Base-by-base conservation (phyloP, 1,140 invertebrate species). In the Conus betulinus region DNA sequence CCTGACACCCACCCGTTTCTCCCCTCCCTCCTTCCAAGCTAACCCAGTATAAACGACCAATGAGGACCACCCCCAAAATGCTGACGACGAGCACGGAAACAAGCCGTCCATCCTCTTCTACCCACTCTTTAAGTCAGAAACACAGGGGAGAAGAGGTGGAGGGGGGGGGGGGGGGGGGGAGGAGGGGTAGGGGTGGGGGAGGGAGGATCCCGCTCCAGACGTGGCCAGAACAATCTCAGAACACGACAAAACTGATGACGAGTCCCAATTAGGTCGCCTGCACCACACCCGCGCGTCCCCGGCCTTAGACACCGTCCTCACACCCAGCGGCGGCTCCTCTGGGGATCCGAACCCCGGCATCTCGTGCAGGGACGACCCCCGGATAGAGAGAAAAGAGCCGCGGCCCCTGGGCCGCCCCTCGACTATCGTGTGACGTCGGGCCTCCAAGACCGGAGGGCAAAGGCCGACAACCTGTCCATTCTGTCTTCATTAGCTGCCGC, bases 391-490 rank as follows among this genome's bases (percentile, higher is more conserved):
- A 39, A 4, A 78, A 52, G 8, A 81, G 17, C 78, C 11, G 78
- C 39, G 53, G 17, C 8, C 27, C n/a, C 15, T 51, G 78, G 78
- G 51, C 78, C 15, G 82, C 52, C 82, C 52, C 82, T 52, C 55
- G 82, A 13, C 53, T 60, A 84, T 84, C 82, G 57, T 25, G 82
- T 84, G 82, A 84, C 82, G 23, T 23, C 55, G 55, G 5, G 6
- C 55, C 55, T 2, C 7, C 55, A 39, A 25, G 57, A 11, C 55
- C 11, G 82, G 81, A 23, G 82, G 20, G 8, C 82, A 84, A 84
- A 84, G 82, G 82, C 6, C 82, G 82, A 84, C 82, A 84, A 84
- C 82, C 82, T 27, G 82, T 63, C 82, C 82, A 25, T 84, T 84
- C 57, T 39, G 82, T 84, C 82, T 84, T 84, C 82, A 84, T 84